A percentile compares a stretch with the other conserved stretches of the same genome.
Evolutionary conservation across 2,888 invertebrate genomes (phyloP).

Genomic region (Eugnorisma glareosa): DNA sequence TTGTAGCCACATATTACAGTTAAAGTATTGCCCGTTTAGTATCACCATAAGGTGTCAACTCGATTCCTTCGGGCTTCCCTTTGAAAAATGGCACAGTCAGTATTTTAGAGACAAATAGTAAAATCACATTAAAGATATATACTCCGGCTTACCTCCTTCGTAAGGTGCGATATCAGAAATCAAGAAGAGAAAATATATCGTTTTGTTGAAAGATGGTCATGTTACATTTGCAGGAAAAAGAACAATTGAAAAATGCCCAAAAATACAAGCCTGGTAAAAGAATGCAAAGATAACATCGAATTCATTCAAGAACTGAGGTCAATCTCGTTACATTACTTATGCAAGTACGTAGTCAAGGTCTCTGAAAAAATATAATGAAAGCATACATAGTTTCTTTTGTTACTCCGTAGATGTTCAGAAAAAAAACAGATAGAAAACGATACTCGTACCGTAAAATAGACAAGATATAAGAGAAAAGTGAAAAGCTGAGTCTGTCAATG

Average conservation of each 20-base stretch:
- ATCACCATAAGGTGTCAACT: too few relatives aligned
- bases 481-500: background rate
- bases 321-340: conserved; percentile 22
- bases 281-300: background rate
- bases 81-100: too few relatives aligned
- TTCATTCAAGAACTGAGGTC: conserved; percentile 32
- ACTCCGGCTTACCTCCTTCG: too few relatives aligned
- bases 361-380: conserved; percentile 46
- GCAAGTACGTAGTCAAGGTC: conserved; percentile 37
- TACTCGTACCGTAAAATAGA: background rate
- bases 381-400: conserved; percentile 34
- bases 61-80: too few relatives aligned
- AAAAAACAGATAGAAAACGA: background rate
- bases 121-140: too few relatives aligned
- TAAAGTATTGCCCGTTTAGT: background rate
- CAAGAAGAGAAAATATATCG: background rate
- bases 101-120: too few relatives aligned
- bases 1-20: too few relatives aligned
- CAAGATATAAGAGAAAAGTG: background rate
- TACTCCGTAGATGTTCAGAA: background rate
- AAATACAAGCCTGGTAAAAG: background rate
- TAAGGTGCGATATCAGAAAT: background rate
- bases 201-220: background rate
- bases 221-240: background rate
- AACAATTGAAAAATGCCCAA: background rate